Conservation (phyloP, 1,140 invertebrate genomes). For the Pygmarrhopalites habei region DNA sequence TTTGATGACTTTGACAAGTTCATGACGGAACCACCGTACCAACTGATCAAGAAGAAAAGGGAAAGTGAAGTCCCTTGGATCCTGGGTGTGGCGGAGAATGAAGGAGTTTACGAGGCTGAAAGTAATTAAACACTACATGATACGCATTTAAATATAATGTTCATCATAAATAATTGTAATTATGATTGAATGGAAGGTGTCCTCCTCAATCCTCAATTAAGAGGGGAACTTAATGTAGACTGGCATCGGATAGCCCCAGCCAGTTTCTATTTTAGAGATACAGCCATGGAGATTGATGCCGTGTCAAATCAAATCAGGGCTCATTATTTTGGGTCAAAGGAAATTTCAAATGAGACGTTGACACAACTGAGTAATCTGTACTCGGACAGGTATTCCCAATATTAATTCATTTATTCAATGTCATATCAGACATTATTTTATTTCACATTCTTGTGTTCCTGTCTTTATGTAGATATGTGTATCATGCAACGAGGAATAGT, state of each 20-base stretch:
- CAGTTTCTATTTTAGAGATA: conserved; percentile 21
- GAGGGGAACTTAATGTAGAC: conserved; percentile 32
- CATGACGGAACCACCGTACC: conserved; percentile 23
- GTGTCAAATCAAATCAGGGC: conserved; percentile 37
- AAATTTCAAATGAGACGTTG: conserved; percentile 22
- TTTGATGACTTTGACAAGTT: conserved; percentile 19
- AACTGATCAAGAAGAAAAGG: conserved; percentile 17
- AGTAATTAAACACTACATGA: conserved; percentile 2
- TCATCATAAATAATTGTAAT: not conserved
- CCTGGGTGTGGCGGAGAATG: conserved; percentile 21
- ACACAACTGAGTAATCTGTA: conserved; percentile 31
- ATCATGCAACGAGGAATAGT: conserved; percentile 23
- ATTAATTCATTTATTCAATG: too few species aligned
- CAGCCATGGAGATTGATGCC: conserved; percentile 33
- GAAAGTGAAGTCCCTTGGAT: conserved; percentile 34
- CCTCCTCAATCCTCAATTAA: conserved; percentile 12
- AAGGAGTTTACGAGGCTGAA: conserved; percentile 22
- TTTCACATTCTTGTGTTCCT: too few species aligned
- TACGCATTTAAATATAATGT: not conserved
- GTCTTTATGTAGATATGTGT: too few species aligned
- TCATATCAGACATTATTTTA: too few species aligned
- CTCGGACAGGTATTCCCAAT: conserved; percentile 28
- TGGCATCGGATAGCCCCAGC: conserved; percentile 34
- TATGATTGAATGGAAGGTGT: conserved; percentile 15
- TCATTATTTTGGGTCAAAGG: conserved; percentile 35